Evolutionary conservation across 2,888 invertebrate genomes (phyloP).

Genomic region (Diarsia mendica): DNA sequence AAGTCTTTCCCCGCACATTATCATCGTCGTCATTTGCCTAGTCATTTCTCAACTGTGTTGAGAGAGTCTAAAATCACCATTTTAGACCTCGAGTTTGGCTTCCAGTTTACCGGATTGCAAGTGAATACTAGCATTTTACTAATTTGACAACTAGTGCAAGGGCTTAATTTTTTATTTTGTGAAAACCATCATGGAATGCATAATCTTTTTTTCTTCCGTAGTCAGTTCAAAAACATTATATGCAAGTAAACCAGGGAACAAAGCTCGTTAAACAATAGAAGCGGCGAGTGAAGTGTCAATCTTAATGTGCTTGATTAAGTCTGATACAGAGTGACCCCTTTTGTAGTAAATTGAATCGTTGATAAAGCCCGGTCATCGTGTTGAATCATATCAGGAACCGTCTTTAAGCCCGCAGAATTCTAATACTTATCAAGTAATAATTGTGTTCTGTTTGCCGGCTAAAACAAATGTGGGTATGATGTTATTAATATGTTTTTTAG

Average conservation of each 20-base stretch:
- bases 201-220: background rate
- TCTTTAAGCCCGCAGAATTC: constrained; percentile 12
- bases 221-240: constrained; percentile 3
- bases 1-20: background rate
- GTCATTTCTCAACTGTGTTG: background rate
- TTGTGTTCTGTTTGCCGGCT: background rate
- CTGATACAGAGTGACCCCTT: constrained; percentile 38
- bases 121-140: no score
- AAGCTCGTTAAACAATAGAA: constrained; percentile 27
- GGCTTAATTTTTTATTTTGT: no score
- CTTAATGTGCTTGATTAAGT: constrained; percentile 49
- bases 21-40: background rate
- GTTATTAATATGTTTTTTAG: background rate
- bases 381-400: constrained; percentile 15
- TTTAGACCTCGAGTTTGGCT: background rate
- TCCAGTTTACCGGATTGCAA: background rate
- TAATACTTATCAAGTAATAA: background rate
- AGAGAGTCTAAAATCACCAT: no score
- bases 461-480: constrained; percentile 2
- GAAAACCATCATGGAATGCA: background rate
- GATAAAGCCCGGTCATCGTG: constrained; percentile 10
- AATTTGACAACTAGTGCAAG: no score
- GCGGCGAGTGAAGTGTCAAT: constrained; percentile 52
- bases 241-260: background rate
- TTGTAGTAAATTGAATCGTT: constrained; percentile 29